Evolutionary conservation across 2,888 invertebrate species (phyloP), one percentile per base, ranked within the genome.

Genomic region (Eupithecia tripunctaria): DNA sequence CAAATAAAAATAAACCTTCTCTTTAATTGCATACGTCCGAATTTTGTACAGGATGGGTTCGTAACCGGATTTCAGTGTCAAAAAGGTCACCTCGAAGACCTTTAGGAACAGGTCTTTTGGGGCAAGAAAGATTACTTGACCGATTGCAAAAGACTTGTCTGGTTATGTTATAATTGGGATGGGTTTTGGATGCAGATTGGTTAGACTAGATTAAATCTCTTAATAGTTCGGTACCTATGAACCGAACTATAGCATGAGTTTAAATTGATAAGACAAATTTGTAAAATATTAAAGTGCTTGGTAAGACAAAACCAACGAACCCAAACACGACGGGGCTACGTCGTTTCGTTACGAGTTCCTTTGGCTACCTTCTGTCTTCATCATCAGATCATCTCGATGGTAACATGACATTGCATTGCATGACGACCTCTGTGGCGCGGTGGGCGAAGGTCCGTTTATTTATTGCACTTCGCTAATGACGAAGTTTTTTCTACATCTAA

Each of bases 41-140:
- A 47, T 59, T 68, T 76, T 38, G 64, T 32, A 25, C 47, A 21
- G 14, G 41, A 15, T 67, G 14, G 36, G 60, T 70, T 67, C 66
- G 38, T 72, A 78, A 88, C 87, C 90, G 87, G 89, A 87, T 84
- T 81, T 81, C 84, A 91, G 91, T 89, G 91, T 91, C 91, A 89
- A 86, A 87, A 78, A 84, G 90, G 92, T 92, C 91, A 92, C 92
- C 85, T 86, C 81, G 78, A 79, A 83, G 85, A 86, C 88, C 89
- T 89, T 86, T 83, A 84, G 79, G 83, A 86, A 82, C 78, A 78
- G 72, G 76, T 68, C 73, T 73, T 76, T 72, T 72, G 68, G 70
- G 68, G 60, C 41, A 64, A 63, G 60, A 69, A 65, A 71, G 60
- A 27, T 60, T 18, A 29, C 27, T 60, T 29, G 60, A 29, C 29